A percentile compares a stretch with the other conserved stretches of the same genome.
phyloP scores from a whole-genome alignment of 1,140 invertebrate genomes.

The Heliconius congener region DNA sequence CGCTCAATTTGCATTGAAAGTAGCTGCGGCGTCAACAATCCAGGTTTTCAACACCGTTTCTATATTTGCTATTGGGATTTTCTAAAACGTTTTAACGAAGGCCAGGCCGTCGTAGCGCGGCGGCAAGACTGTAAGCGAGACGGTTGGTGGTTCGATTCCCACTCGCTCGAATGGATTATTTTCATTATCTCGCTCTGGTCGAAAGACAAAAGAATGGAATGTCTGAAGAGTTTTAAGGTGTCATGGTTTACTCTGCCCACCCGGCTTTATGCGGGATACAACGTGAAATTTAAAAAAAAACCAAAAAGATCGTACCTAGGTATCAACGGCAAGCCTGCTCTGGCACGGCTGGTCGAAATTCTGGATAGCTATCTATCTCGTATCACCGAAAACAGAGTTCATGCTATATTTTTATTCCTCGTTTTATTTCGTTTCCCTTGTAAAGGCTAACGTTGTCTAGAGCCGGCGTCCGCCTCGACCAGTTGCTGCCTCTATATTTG shows the following conservation, averaged over 20 bases:
- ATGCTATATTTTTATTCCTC: not conserved
- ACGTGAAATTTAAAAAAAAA: no score
- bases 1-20: constrained; percentile 50
- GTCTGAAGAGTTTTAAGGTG: no score
- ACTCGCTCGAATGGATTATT: no score
- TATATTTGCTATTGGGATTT: constrained; percentile 19
- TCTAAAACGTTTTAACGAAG: constrained; percentile 2
- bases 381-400: not conserved
- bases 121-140: no score
- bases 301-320: not conserved
- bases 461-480: not conserved
- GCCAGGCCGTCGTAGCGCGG: no score
- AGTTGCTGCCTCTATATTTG: not conserved
- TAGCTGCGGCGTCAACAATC: constrained; percentile 31
- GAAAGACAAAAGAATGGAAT: no score
- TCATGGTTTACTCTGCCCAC: no score
- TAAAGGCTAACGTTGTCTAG: not conserved
- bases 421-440: not conserved
- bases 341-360: not conserved
- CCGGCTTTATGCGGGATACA: no score
- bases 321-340: not conserved
- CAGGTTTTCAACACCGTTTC: constrained; percentile 23
- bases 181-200: no score
- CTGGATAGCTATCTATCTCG: not conserved
- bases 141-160: no score